These are phyloP conservation scores for Galemys pyrenaicus DNA, from an alignment of 2,113 vertebrate species.

Conservation along the genomic window DNA sequence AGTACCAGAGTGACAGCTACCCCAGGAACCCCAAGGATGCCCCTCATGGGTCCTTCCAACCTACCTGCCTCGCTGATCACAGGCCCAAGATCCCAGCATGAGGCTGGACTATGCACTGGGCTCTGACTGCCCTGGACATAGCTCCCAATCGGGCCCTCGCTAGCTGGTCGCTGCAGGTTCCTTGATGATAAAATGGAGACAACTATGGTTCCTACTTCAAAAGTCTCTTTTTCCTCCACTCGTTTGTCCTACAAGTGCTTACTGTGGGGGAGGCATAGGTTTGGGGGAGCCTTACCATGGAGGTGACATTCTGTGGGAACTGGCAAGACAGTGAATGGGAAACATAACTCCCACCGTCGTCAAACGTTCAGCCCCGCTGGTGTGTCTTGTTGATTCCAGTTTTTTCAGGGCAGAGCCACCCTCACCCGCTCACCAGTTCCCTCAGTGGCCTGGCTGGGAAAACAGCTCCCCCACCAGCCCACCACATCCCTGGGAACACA, in stretches of 20 bases:
- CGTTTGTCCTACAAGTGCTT: background rate
- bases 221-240: background rate
- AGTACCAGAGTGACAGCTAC: background rate
- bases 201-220: background rate
- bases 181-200: background rate
- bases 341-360: background rate
- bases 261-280: background rate
- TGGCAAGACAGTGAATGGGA: background rate
- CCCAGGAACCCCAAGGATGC: background rate
- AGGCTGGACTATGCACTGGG: background rate
- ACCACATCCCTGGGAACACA: constrained; percentile 12
- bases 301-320: background rate
- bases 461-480: background rate
- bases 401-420: background rate
- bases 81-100: background rate
- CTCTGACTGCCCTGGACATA: background rate
- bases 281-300: background rate
- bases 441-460: background rate
- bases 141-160: background rate
- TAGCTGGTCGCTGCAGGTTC: background rate
- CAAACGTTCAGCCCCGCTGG: background rate
- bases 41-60: background rate
- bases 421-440: background rate
- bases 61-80: background rate
- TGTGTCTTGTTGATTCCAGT: background rate